phyloP scores from a whole-genome alignment of 2,113 vertebrate genomes.

The Archocentrus centrarchus region DNA sequence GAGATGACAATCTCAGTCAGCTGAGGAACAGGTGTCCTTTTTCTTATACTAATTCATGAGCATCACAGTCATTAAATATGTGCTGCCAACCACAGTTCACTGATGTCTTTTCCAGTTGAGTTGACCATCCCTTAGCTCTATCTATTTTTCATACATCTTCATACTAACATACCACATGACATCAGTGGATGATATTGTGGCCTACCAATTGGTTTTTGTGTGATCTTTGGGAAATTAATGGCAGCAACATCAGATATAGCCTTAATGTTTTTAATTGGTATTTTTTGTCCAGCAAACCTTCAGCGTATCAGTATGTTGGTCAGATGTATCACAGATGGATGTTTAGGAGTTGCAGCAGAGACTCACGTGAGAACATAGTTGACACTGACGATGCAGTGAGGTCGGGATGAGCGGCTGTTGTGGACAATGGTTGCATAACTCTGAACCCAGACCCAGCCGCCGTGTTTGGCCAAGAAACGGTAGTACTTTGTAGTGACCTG shows the following conservation, averaged over 20 bases:
- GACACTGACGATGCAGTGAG: slow-evolving; percentile 98
- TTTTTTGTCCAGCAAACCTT: background rate
- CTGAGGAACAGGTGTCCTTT: background rate
- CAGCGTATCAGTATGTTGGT: background rate
- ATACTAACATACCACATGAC: background rate
- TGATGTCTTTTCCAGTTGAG: background rate
- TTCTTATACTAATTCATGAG: background rate
- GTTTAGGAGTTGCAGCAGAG: background rate
- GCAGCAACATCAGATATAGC: background rate
- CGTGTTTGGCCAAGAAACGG: slow-evolving; percentile 94
- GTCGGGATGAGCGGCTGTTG: slow-evolving; percentile 97
- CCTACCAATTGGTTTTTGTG: background rate
- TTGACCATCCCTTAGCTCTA: background rate
- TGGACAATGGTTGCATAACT: slow-evolving; percentile 98
- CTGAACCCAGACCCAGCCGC: slow-evolving; percentile 99
- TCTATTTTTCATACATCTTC: background rate
- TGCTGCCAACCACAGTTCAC: background rate
- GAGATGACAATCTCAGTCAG: background rate
- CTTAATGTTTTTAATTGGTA: background rate
- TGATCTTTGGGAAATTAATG: background rate
- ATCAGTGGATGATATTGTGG: background rate
- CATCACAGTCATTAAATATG: rapidly evolving
- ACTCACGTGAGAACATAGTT: slow-evolving; percentile 99
- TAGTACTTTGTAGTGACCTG: slow-evolving; percentile 99
- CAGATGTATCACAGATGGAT: background rate